Percentiles rank a stretch among this genome's conserved stretches.
These are phyloP conservation scores for Drosophila imparisetae DNA, from an alignment of 2,888 invertebrate genomes.

Conservation along the genomic window DNA sequence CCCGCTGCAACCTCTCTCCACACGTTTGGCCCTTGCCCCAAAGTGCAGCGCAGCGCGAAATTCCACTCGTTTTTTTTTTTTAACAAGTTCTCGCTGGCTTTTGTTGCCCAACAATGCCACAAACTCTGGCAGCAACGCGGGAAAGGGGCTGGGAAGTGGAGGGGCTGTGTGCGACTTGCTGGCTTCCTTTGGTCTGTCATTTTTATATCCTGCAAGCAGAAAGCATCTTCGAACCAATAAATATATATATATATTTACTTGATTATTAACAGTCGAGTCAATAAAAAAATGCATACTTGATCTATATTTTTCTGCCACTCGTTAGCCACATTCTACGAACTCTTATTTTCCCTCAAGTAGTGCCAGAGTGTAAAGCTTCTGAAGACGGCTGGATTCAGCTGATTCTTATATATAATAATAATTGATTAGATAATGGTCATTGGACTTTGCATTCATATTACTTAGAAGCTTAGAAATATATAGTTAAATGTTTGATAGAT, in stretches of 20 bases:
- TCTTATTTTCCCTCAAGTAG: not conserved
- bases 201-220: conserved; percentile 15
- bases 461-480: not conserved
- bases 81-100: conserved; percentile 76
- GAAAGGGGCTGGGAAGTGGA: not conserved
- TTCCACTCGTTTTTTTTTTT: conserved; percentile 74
- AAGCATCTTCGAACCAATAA: not conserved
- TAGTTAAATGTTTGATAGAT: not conserved
- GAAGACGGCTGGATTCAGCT: not conserved
- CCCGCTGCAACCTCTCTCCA: conserved; percentile 25
- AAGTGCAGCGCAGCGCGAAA: conserved; percentile 81
- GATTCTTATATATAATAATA: too few species aligned
- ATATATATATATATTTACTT: not conserved
- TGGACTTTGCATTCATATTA: not conserved
- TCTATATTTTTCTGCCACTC: not conserved
- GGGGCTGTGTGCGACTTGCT: conserved; percentile 12
- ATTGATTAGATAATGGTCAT: not conserved
- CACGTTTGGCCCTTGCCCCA: conserved; percentile 4
- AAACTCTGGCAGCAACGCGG: conserved; percentile 44
- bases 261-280: not conserved
- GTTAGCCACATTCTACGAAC: not conserved
- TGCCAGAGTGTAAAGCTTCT: not conserved
- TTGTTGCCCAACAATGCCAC: conserved; percentile 76
- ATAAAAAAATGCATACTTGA: not conserved
- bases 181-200: conserved; percentile 38